Conservation (phyloP, 2,113 vertebrate species). For the Salvator merianae region DNA sequence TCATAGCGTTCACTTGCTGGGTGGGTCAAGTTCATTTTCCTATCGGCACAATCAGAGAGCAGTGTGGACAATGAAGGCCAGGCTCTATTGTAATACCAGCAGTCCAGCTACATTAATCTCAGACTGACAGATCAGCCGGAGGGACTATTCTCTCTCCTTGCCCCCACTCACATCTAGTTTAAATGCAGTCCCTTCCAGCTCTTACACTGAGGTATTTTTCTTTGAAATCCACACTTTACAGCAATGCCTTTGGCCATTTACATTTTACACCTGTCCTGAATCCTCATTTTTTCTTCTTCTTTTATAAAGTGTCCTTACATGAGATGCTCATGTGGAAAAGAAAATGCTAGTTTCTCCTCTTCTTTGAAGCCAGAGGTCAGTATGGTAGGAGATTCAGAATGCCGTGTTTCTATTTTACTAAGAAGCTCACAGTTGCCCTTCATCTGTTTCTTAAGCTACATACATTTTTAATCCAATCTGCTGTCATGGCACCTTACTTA, state of each 20-base stretch:
- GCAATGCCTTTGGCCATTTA: neutral
- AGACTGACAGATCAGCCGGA: neutral
- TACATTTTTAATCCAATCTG: neutral
- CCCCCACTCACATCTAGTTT: neutral
- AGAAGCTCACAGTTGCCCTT: neutral
- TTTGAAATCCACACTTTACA: neutral
- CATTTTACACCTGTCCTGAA: neutral
- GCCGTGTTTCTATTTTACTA: rapidly evolving
- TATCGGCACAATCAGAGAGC: neutral
- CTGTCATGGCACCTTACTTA: rapidly evolving
- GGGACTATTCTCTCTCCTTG: neutral
- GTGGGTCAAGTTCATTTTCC: slow-evolving; percentile 14
- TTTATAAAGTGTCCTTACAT: neutral
- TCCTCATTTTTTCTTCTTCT: neutral
- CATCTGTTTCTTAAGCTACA: neutral
- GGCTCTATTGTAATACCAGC: neutral
- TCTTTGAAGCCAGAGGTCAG: neutral
- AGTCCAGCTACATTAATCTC: slow-evolving; percentile 9
- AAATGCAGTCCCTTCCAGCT: neutral
- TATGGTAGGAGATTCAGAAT: rapidly evolving
- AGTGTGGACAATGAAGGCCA: neutral
- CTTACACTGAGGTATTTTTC: neutral
- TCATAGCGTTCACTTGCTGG: neutral
- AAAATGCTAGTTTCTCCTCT: neutral
- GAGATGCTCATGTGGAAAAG: neutral